Conservation (phyloP, 2,113 vertebrate species). For the Panthera tigris region DNA sequence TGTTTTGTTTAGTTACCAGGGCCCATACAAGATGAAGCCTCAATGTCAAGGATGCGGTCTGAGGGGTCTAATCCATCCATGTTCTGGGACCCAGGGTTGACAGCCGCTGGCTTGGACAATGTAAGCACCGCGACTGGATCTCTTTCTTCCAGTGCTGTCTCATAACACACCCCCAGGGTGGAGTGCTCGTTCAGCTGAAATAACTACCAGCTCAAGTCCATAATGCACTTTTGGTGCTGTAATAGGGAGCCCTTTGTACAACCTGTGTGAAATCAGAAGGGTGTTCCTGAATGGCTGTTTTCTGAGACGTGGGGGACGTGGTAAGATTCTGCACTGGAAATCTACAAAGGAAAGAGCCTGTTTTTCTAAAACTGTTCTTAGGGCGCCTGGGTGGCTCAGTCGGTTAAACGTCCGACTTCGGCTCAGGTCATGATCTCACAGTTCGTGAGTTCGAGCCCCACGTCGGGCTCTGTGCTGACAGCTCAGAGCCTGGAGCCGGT, state of each 20-base stretch:
- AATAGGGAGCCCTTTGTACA: neutral
- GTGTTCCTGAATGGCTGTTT: neutral
- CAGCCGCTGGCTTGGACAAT: neutral
- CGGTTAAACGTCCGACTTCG: too few species aligned
- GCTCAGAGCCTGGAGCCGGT: too few species aligned
- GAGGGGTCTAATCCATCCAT: neutral
- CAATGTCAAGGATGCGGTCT: too few species aligned
- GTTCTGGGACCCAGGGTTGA: neutral
- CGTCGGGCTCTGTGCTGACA: too few species aligned
- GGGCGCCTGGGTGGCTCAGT: too few species aligned
- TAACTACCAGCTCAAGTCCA: neutral
- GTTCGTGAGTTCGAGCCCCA: too few species aligned
- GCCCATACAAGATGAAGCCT: neutral
- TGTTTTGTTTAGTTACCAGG: neutral
- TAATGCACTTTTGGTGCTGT: neutral
- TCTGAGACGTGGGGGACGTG: neutral
- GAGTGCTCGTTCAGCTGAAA: neutral
- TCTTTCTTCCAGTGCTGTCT: neutral
- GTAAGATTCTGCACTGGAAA: neutral
- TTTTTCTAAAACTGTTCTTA: neutral
- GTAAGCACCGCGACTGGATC: neutral
- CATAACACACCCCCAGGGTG: neutral
- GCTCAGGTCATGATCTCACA: too few species aligned
- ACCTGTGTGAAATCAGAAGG: neutral
- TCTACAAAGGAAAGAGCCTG: neutral